Conservation (phyloP, 2,113 vertebrate genomes). For the Oxyura jamaicensis region DNA sequence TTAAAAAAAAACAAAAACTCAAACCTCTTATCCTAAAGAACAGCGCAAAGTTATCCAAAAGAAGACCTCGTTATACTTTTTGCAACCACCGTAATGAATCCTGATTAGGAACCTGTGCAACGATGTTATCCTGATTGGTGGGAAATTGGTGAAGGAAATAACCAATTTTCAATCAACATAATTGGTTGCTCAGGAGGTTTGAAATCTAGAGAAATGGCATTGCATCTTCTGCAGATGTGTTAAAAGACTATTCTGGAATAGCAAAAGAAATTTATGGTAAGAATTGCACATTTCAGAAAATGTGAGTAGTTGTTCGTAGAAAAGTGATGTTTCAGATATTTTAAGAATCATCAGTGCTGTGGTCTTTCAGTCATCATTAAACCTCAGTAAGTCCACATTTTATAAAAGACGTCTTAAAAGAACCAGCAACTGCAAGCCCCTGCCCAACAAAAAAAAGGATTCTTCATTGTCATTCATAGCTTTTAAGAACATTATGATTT, state of each 20-base stretch:
- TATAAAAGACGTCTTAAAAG: neutral
- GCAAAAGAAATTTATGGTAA: neutral
- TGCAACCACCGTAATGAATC: neutral
- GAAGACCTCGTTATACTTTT: neutral
- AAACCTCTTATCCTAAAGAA: neutral
- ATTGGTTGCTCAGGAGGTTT: conserved; percentile 27
- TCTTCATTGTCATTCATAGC: neutral
- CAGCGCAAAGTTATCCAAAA: neutral
- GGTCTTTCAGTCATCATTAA: neutral
- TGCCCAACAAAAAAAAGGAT: neutral
- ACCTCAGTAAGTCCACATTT: neutral
- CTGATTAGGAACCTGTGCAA: conserved; percentile 13
- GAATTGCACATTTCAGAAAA: neutral
- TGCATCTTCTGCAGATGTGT: conserved; percentile 13
- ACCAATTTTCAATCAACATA: conserved; percentile 39
- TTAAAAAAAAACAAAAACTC: neutral
- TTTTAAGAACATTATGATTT: neutral
- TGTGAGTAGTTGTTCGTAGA: neutral
- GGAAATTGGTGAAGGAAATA: conserved; percentile 51
- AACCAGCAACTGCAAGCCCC: rapidly evolving
- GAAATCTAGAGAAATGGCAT: neutral
- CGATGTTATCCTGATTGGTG: conserved; percentile 11
- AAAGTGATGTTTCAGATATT: neutral
- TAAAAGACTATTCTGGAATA: neutral
- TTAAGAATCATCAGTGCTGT: neutral